Percentiles rank a stretch among this genome's conserved stretches.
Conservation (phyloP, 1,140 invertebrate genomes). For the Solen grandis region DNA sequence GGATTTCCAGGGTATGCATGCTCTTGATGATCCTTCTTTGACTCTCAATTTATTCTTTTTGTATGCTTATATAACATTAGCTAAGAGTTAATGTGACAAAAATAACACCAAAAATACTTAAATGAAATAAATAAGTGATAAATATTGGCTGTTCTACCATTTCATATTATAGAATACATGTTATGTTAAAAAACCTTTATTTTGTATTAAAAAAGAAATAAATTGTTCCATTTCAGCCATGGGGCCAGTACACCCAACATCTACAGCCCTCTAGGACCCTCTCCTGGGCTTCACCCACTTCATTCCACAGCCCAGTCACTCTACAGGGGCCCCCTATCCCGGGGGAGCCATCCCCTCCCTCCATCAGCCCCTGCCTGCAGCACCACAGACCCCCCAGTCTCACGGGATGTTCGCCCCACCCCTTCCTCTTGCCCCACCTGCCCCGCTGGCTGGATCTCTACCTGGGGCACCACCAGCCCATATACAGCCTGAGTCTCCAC, state of each 20-base stretch:
- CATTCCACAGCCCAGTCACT: slow-evolving; percentile 24
- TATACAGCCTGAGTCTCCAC: slow-evolving; percentile 61
- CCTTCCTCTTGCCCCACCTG: slow-evolving; percentile 74
- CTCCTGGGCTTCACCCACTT: slow-evolving; percentile 52
- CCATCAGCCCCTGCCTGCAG: slow-evolving; percentile 83
- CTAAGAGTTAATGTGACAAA: not conserved
- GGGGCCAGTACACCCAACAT: slow-evolving; percentile 42
- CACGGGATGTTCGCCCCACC: slow-evolving; percentile 79
- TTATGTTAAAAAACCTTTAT: no score
- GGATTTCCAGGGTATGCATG: slow-evolving; percentile 41
- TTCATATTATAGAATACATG: no score
- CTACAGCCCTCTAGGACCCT: slow-evolving; percentile 61
- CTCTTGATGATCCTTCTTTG: no score
- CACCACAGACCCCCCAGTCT: slow-evolving; percentile 74
- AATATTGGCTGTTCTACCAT: not conserved
- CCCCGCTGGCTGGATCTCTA: slow-evolving; percentile 79
- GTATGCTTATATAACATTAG: not conserved
- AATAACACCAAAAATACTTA: not conserved
- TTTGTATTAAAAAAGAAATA: not conserved
- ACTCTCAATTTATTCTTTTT: not conserved
- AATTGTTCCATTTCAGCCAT: slow-evolving; percentile 62
- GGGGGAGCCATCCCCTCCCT: slow-evolving; percentile 83
- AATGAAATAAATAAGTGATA: not conserved
- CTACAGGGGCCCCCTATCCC: slow-evolving; percentile 16
- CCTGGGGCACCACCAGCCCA: slow-evolving; percentile 45